Base-by-base conservation (phyloP, 1,140 invertebrate genomes). In the Hylaeus anthracinus region DNA sequence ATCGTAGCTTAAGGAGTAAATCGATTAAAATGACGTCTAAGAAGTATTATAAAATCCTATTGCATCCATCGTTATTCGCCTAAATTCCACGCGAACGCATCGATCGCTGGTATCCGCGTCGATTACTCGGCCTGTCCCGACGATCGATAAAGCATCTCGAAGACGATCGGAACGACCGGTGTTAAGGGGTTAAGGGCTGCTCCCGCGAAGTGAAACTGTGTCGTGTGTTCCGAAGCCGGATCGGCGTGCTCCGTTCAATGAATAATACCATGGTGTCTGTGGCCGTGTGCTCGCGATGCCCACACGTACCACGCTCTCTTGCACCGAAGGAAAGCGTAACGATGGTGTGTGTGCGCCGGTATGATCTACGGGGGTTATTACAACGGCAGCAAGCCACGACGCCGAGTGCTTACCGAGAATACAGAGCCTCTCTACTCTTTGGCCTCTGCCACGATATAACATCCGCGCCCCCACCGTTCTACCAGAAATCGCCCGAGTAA, bases 331-430 rank as follows among this genome's bases (percentile, higher is more conserved):
- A 43, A 15, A 69, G n/a, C 15, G 5, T 37, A 37, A 45, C 60
- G 56, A 63, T 58, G 66, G 66, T 15, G 63, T 78, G 64, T 58
- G 82, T 77, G 78, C 65, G 72, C 43, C 60, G 45, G 74, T 82
- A 89, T 90, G 89, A 90, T 90, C 88, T 89, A 90, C 87, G 88
- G 74, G 78, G 87, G 82, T 90, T 90, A 90, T 90, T 90, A 90
- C 90, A 89, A 87, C 85, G 77, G 90, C 89, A 90, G 85, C 80
- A 81, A 87, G 81, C 58, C 85, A 88, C 86, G 87, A 90, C 80
- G 78, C 12, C 74, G 83, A 77, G 64, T 80, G 78, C 65, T 80
- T 81, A 83, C 76, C 67, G 75, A 74, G 80, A 84, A 88, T 85
- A 86, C 87, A 75, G 78, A 67, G 51, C 43, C 58, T 77, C 37